These are phyloP conservation scores for Oriolus oriolus DNA, from an alignment of 2,113 vertebrate species.

Conservation along the genomic window DNA sequence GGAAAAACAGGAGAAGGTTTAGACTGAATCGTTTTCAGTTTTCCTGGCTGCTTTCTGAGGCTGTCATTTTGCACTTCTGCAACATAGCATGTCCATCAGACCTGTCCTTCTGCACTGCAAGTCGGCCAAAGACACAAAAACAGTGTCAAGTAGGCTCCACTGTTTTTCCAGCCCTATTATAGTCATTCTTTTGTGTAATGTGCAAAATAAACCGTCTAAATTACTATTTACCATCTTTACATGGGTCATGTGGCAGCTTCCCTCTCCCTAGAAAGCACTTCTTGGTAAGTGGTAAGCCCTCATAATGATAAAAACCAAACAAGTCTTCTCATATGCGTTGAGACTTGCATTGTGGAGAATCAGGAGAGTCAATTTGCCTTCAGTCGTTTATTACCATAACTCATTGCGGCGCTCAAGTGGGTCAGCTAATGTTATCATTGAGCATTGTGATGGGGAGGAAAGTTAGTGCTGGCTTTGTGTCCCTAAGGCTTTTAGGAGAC, in stretches of 20 bases:
- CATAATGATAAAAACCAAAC: not conserved
- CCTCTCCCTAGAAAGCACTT: not conserved
- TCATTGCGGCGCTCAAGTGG: not conserved
- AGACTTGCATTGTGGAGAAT: not conserved
- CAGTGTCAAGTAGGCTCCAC: not conserved
- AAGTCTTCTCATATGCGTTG: not conserved
- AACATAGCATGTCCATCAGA: not conserved
- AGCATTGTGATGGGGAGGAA: not conserved
- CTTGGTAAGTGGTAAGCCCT: not conserved
- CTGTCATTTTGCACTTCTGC: not conserved
- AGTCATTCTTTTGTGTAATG: not conserved
- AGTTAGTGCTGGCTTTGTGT: slow-evolving; percentile 17
- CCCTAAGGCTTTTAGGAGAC: slow-evolving; percentile 36
- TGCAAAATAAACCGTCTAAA: not conserved
- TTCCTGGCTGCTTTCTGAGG: not conserved
- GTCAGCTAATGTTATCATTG: slow-evolving; percentile 2
- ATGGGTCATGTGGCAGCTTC: not conserved
- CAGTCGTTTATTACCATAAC: not conserved
- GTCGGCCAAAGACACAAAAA: not conserved
- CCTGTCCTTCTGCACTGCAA: not conserved
- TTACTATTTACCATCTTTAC: not conserved
- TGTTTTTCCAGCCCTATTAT: not conserved
- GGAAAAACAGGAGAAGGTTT: not conserved
- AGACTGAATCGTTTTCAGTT: not conserved
- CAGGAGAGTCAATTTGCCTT: slow-evolving; percentile 7